Base-by-base conservation (phyloP, 1,140 invertebrate species). In the Drosophila auraria region DNA sequence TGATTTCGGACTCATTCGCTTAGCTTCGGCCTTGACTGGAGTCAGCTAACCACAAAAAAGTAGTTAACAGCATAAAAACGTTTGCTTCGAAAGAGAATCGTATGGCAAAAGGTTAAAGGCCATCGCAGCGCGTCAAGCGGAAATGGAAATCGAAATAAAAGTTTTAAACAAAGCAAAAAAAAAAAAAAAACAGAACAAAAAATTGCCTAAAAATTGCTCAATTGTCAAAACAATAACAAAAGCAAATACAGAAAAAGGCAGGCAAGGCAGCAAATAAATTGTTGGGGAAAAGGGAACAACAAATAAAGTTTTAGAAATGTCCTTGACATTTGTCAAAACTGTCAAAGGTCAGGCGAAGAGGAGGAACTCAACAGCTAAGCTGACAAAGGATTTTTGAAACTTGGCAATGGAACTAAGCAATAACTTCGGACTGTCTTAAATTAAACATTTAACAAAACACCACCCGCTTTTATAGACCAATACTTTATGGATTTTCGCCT, bases 81-180 rank as follows among this genome's bases (percentile, higher is more conserved):
- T 25, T 38, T 38, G 63, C 25, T 44, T 17, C 53, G 47, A 58
- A 49, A 71, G 40, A 45, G 38, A 59, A 58, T 33, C 70, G 50
- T 72, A 73, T 44, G 36, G 36, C 27, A 59, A 72, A 73, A 72
- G 70, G 53, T 59, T 73, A 72, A 69, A 72, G 70, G 68, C 70
- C 70, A 71, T 40, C 36, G 45, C 51, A 47, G 44, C 42, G 47
- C 68, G 66, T 60, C 68, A 73, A 72, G 68, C 70, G 70, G 70
- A 73, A 73, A 72, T 72, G 68, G 54, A 71, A 40, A 50, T 70
- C 33, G 20, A 72, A 65, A 61, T 40, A 42, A 27, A 40, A 33
- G 36, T 25, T 33, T 20, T 36, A 57, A 14, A 25, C 54, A 25
- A 25, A 14, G 54, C 14, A 25, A 57, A 57, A 57, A 27, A 49